phyloP scores from a whole-genome alignment of 2,888 invertebrate species.

The Ochlodes sylvanus region DNA sequence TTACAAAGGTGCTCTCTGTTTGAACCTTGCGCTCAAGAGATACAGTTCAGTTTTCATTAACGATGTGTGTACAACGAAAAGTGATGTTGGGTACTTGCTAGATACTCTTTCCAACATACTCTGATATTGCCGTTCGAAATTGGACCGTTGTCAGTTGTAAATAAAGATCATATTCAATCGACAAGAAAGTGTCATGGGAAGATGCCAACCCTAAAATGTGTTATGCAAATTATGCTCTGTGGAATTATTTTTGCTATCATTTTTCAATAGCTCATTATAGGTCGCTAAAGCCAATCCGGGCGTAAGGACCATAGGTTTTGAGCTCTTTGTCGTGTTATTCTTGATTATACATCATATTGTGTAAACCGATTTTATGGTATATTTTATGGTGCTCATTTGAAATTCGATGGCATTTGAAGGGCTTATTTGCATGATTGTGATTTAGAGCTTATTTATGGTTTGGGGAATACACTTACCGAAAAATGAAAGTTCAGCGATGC shows the following conservation, averaged over 20 bases:
- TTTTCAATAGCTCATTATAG: slow-evolving; percentile 84
- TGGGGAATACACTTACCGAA: slow-evolving; percentile 35
- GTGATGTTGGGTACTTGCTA: slow-evolving; percentile 21
- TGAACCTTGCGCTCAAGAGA: slow-evolving; percentile 36
- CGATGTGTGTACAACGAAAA: slow-evolving; percentile 5
- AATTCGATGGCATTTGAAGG: slow-evolving; percentile 72
- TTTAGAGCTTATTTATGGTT: slow-evolving; percentile 70
- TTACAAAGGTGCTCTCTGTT: slow-evolving; percentile 41
- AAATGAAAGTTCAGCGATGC: slow-evolving; percentile 16
- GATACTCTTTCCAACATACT: slow-evolving; percentile 55
- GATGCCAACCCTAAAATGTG: slow-evolving; percentile 67
- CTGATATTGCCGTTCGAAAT: slow-evolving; percentile 24
- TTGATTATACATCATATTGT: slow-evolving; percentile 70
- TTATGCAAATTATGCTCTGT: slow-evolving; percentile 74
- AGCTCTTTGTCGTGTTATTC: slow-evolving; percentile 60
- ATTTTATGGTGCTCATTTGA: slow-evolving; percentile 81
- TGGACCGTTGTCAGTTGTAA: slow-evolving; percentile 1
- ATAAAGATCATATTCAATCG: slow-evolving; percentile 45
- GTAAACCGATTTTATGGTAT: slow-evolving; percentile 79
- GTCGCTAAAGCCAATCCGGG: slow-evolving; percentile 65
- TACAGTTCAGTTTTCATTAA: slow-evolving; percentile 44
- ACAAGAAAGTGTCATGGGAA: slow-evolving; percentile 54
- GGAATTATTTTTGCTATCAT: slow-evolving; percentile 83
- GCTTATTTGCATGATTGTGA: slow-evolving; percentile 83
- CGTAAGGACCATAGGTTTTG: slow-evolving; percentile 71